Evolutionary conservation across 2,113 vertebrate species (phyloP).

Genomic region (Larimichthys crocea): DNA sequence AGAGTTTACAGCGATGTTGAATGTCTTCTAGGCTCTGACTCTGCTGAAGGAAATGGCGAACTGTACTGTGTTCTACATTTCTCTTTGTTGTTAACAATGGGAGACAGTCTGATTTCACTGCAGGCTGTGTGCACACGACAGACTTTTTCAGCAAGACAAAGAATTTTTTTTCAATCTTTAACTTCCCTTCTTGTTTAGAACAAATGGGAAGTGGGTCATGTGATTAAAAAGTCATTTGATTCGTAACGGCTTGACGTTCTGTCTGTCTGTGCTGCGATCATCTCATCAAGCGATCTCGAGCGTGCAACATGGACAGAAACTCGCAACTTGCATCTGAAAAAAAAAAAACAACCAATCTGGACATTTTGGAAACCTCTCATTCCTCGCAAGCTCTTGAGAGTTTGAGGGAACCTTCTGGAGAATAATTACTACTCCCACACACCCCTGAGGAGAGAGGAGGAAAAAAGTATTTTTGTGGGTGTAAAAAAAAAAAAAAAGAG

Average conservation of each 20-base stretch:
- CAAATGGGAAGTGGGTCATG: slow-evolving; percentile 58
- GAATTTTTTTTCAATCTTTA: slow-evolving; percentile 50
- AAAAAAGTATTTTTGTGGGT: slow-evolving; percentile 65
- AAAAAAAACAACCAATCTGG: slow-evolving; percentile 31
- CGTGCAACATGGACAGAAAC: slow-evolving; percentile 3
- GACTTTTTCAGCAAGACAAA: slow-evolving; percentile 47
- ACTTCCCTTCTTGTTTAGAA: slow-evolving; percentile 50
- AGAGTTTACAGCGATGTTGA: slow-evolving; percentile 37
- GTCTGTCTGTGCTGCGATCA: background rate
- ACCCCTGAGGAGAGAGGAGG: slow-evolving; percentile 53
- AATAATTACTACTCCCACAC: slow-evolving; percentile 77
- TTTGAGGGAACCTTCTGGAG: slow-evolving; percentile 68
- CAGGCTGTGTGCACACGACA: slow-evolving; percentile 63
- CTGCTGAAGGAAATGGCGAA: slow-evolving; percentile 54
- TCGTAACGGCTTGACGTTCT: slow-evolving; percentile 4
- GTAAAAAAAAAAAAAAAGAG: slow-evolving; percentile 29
- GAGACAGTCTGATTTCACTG: slow-evolving; percentile 69
- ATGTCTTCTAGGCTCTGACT: slow-evolving; percentile 51
- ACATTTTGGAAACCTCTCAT: slow-evolving; percentile 53
- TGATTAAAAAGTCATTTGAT: slow-evolving; percentile 55
- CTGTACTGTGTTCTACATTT: slow-evolving; percentile 62
- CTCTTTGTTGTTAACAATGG: slow-evolving; percentile 69
- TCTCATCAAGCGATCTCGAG: background rate
- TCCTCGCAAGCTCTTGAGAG: slow-evolving; percentile 44
- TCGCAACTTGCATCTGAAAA: slow-evolving; percentile 14